Percentiles rank a stretch among this genome's conserved stretches.
Conservation (phyloP, 2,888 invertebrate species). For the Glyphotaelius pellucidus region DNA sequence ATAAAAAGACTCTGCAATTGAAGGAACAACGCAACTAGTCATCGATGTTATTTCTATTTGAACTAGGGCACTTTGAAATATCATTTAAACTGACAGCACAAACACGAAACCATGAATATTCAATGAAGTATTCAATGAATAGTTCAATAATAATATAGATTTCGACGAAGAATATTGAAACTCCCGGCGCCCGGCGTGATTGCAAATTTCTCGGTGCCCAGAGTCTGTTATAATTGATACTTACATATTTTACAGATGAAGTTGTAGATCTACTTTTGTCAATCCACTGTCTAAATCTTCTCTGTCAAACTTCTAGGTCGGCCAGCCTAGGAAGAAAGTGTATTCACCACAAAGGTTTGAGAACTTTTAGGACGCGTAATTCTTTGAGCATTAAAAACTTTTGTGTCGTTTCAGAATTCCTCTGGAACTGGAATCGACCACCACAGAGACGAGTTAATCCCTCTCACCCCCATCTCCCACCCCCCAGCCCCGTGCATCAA, state of each 20-base stretch:
- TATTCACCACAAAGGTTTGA: not conserved
- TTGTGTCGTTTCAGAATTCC: not conserved
- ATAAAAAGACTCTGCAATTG: too few species aligned
- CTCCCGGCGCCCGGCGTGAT: too few species aligned
- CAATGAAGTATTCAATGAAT: too few species aligned
- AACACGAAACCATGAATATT: too few species aligned
- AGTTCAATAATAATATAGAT: too few species aligned
- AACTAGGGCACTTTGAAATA: too few species aligned
- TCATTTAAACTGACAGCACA: too few species aligned
- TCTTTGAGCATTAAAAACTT: not conserved
- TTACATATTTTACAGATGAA: not conserved
- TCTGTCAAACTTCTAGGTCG: not conserved
- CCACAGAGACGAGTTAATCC: not conserved
- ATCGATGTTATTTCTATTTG: too few species aligned
- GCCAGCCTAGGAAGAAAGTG: not conserved
- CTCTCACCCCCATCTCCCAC: too few species aligned
- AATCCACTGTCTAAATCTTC: not conserved
- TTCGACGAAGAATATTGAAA: too few species aligned
- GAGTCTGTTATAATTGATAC: not conserved
- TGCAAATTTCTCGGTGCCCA: too few species aligned
- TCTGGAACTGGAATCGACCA: conserved; percentile 4
- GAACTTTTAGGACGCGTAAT: not conserved
- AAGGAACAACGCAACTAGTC: too few species aligned
- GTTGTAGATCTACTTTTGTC: not conserved
- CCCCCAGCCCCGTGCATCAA: conserved; percentile 18